Conservation (phyloP, 2,113 vertebrate species). For the Tragelaphus buxtoni region DNA sequence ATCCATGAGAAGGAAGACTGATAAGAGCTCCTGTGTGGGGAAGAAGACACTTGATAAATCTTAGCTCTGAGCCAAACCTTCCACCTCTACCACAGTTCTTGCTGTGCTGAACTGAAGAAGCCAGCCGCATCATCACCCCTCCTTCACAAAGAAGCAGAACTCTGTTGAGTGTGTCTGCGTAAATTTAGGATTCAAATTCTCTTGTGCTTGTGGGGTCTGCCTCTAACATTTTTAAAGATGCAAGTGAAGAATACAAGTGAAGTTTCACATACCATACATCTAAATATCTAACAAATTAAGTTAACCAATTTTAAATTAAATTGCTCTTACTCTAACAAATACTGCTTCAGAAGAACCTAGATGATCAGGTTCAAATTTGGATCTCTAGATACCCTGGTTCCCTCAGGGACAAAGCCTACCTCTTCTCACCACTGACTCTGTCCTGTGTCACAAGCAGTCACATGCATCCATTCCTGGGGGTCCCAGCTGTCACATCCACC, state of each 20-base stretch:
- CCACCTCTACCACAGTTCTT: background rate
- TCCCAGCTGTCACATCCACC: background rate
- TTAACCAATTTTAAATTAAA: background rate
- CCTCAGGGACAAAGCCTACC: background rate
- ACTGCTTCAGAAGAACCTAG: background rate
- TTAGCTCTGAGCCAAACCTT: background rate
- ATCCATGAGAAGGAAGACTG: background rate
- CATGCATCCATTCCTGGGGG: background rate
- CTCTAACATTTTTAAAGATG: background rate
- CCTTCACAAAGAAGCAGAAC: background rate
- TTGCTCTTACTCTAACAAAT: background rate
- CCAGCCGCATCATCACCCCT: rapidly evolving
- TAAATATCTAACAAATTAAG: background rate
- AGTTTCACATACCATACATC: background rate
- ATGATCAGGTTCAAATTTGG: background rate
- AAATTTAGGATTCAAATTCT: background rate
- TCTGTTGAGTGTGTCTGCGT: background rate
- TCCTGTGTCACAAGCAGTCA: background rate
- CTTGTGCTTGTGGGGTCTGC: background rate
- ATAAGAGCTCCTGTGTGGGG: background rate
- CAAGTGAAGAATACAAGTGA: background rate
- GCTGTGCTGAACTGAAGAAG: background rate
- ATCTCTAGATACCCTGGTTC: background rate
- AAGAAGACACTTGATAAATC: background rate
- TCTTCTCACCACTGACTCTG: background rate